Evolutionary conservation across 2,797 vertebrate species (phyloP).

Genomic region (Holocentrus rufus): DNA sequence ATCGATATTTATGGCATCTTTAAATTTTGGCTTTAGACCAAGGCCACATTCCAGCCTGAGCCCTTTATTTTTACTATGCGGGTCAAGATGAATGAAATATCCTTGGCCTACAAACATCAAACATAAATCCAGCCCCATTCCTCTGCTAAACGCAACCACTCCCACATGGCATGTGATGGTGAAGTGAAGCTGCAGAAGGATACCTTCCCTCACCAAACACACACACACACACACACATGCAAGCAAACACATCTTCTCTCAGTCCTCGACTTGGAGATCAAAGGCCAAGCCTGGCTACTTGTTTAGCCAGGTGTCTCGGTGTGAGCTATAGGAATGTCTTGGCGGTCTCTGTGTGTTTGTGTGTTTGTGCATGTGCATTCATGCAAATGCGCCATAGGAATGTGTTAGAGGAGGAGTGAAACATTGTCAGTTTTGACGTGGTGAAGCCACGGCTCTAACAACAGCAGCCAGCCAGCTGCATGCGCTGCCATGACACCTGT

Average conservation of each 20-base stretch:
- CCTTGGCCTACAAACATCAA: background rate
- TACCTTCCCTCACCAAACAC: slow-evolving; percentile 3
- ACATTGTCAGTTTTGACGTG: slow-evolving; percentile 52
- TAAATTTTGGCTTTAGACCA: background rate
- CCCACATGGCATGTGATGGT: slow-evolving; percentile 26
- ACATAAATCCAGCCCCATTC: background rate
- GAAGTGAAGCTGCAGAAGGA: slow-evolving; percentile 22
- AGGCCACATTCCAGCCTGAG: background rate
- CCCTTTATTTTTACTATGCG: background rate
- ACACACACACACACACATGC: slow-evolving; percentile 33
- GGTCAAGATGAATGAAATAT: background rate
- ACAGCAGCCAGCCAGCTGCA: slow-evolving; percentile 51
- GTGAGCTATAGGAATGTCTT: slow-evolving; percentile 43
- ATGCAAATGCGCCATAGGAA: slow-evolving; percentile 52
- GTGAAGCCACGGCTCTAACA: slow-evolving; percentile 65
- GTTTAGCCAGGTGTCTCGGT: slow-evolving; percentile 70
- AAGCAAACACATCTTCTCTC: slow-evolving; percentile 24
- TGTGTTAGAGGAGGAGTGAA: slow-evolving; percentile 49
- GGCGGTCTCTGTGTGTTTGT: slow-evolving; percentile 51
- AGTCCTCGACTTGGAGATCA: slow-evolving; percentile 44
- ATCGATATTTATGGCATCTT: background rate
- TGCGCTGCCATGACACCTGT: slow-evolving; percentile 55
- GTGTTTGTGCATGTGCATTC: slow-evolving; percentile 48
- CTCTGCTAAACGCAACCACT: slow-evolving; percentile 9
- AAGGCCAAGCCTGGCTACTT: slow-evolving; percentile 49